Evolutionary conservation across 2,888 invertebrate species (phyloP), one percentile per base, ranked within the genome.

Genomic region (Chironomus riparius): DNA sequence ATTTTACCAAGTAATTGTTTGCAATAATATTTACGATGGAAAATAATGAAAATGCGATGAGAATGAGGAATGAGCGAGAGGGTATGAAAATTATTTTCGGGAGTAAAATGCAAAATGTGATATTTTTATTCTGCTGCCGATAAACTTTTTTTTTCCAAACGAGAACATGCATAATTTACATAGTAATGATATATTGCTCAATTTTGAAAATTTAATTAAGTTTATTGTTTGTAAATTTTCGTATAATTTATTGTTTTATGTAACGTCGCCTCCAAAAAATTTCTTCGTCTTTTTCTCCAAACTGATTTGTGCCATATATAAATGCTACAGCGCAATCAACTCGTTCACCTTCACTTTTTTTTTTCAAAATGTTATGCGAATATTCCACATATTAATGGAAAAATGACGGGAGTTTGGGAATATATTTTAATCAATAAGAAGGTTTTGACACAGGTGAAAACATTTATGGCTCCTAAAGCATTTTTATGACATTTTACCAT

Each of bases 141-240:
- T 74, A 74, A 74, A 68, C 72, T 73, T 73, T 62, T 38, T 61
- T 61, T 48, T 22, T 22, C 62, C 10, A 28, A 38, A 10, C 7
- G 38, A 38, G 38, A 38, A 62, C 47, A 74, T 74, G 74, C 74
- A 74, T 74, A 74, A 74, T 68, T 74, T 61, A 72, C 74, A 73
- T 62, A 24, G 24, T 4, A 68, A 74, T 65, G 74, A 68, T 74
- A 74, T 74, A 74, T 74, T 74, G 73, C 72, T 68, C 65, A 74
- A 65, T 61, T 74, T 65, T 56, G 24, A 68, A 74, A 74, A 74
- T 74, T 74, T 74, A 74, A 74, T 74, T 74, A 74, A 74, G 74
- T 74, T 74, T 74, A 74, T 74, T 74, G 74, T 74, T 74, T 65
- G 74, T 74, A 74, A 74, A 74, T 68, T 74, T 74, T 74, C 48